Percentiles rank a stretch among this genome's conserved stretches.
phyloP scores from a whole-genome alignment of 2,888 invertebrate species.

The Drosophila lacicola region DNA sequence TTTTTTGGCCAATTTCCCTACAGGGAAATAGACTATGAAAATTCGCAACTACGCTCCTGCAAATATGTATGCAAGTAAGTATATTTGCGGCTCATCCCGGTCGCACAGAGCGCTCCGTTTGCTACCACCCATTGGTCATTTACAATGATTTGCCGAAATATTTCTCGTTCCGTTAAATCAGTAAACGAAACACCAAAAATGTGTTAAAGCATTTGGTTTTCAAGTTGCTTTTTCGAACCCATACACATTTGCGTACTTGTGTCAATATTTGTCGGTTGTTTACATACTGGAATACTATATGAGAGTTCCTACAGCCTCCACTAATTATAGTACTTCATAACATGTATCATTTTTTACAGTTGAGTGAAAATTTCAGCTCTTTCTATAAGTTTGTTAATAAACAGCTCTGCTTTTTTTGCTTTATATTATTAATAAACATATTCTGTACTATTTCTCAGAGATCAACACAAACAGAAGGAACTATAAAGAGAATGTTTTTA shows the following conservation, averaged over 20 bases:
- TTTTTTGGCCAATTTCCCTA: not conserved
- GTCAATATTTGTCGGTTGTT: not conserved
- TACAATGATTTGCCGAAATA: conserved; percentile 46
- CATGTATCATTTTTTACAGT: not conserved
- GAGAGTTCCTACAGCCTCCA: not conserved
- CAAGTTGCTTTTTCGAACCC: conserved; percentile 21
- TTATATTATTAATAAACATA: not conserved
- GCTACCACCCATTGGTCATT: conserved; percentile 37
- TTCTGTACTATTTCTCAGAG: not conserved
- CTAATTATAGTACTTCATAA: not conserved
- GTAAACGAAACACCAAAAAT: conserved; percentile 27
- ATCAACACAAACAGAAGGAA: not conserved
- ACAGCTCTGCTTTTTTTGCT: no score
- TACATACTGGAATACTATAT: not conserved
- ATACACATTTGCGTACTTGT: not conserved
- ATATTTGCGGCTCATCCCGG: conserved; percentile 22
- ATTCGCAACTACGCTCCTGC: conserved; percentile 28
- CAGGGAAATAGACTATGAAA: conserved; percentile 4
- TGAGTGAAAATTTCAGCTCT: no score
- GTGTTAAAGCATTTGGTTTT: conserved; percentile 36
- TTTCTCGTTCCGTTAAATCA: conserved; percentile 47
- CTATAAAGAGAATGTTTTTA: not conserved
- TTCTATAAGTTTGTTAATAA: no score
- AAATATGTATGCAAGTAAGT: conserved; percentile 19
- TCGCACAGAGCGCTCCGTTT: conserved; percentile 9